Evolutionary conservation across 2,113 vertebrate genomes (phyloP).

Genomic region (Leptodactylus fuscus): DNA sequence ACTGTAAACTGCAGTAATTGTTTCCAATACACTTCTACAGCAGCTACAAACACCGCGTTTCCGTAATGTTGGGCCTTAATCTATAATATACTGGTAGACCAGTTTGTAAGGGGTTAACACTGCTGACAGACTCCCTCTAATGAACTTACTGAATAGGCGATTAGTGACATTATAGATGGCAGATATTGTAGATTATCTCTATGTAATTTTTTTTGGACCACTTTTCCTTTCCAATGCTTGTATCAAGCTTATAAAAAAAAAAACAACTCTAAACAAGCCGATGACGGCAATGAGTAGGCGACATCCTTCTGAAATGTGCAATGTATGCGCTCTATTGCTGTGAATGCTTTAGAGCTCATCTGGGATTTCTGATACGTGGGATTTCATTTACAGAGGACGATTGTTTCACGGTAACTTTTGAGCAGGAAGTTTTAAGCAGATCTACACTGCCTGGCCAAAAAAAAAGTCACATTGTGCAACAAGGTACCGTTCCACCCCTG

Average conservation of each 20-base stretch:
- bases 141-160: too few species aligned
- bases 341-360: background rate
- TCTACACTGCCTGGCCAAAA: too few species aligned
- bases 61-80: too few species aligned
- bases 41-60: too few species aligned
- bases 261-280: constrained; percentile 2
- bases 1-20: too few species aligned
- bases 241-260: background rate
- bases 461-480: too few species aligned
- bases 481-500: too few species aligned
- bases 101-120: too few species aligned
- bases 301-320: background rate
- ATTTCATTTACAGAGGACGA: constrained; percentile 4
- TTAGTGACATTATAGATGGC: background rate
- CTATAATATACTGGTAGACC: too few species aligned
- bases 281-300: constrained; percentile 29
- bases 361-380: constrained; percentile 1
- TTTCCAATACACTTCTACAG: too few species aligned
- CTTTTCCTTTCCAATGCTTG: background rate
- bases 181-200: background rate
- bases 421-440: background rate
- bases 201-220: background rate
- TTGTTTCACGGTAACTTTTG: background rate
- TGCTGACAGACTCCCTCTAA: too few species aligned
- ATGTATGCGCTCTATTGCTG: constrained; percentile 12